Percentiles rank a stretch among this genome's conserved stretches.
phyloP scores from a whole-genome alignment of 23 tunicate genomes.

The Aplidium turbinatum region DNA sequence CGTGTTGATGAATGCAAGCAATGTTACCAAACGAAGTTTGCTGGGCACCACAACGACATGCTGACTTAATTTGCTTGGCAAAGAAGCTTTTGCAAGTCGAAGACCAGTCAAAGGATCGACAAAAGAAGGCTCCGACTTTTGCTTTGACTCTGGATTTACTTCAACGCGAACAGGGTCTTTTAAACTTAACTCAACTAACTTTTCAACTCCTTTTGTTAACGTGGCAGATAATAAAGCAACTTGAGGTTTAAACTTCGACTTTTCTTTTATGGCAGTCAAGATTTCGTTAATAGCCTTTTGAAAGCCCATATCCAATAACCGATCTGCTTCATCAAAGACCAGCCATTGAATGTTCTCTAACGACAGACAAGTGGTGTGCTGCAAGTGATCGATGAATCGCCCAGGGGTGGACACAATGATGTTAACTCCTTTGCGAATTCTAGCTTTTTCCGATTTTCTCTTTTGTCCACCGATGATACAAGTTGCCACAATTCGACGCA shows the following conservation, averaged over 20 bases:
- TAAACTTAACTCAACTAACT: slow-evolving; percentile 62
- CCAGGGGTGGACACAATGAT: slow-evolving; percentile 96
- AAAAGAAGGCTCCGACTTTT: slow-evolving; percentile 17
- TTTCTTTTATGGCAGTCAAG: slow-evolving; percentile 45
- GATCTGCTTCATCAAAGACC: slow-evolving; percentile 98
- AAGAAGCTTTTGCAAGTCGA: slow-evolving; percentile 52
- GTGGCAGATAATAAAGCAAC: slow-evolving; percentile 89
- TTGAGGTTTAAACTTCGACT: slow-evolving; percentile 45
- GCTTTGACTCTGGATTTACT: slow-evolving; percentile 6
- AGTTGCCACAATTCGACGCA: slow-evolving; percentile 79
- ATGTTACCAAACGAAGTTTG: slow-evolving; percentile 69
- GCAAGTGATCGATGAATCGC: slow-evolving; percentile 84
- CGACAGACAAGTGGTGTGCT: slow-evolving; percentile 66
- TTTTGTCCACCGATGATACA: slow-evolving; percentile 93
- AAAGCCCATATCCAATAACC: slow-evolving; percentile 96
- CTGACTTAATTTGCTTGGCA: slow-evolving; percentile 66
- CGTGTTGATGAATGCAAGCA: slow-evolving; percentile 56
- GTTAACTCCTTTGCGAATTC: slow-evolving; percentile 86
- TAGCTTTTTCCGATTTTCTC: slow-evolving; percentile 87
- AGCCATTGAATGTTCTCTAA: slow-evolving; percentile 60
- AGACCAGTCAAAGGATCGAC: slow-evolving; percentile 50
- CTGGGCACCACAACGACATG: slow-evolving; percentile 77
- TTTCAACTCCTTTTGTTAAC: slow-evolving; percentile 86
- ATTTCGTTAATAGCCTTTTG: slow-evolving; percentile 65
- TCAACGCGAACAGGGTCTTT: slow-evolving; percentile 61